Percentiles rank a stretch among this genome's conserved stretches.
phyloP scores from a whole-genome alignment of 2,113 vertebrate genomes.

The Equus przewalskii region DNA sequence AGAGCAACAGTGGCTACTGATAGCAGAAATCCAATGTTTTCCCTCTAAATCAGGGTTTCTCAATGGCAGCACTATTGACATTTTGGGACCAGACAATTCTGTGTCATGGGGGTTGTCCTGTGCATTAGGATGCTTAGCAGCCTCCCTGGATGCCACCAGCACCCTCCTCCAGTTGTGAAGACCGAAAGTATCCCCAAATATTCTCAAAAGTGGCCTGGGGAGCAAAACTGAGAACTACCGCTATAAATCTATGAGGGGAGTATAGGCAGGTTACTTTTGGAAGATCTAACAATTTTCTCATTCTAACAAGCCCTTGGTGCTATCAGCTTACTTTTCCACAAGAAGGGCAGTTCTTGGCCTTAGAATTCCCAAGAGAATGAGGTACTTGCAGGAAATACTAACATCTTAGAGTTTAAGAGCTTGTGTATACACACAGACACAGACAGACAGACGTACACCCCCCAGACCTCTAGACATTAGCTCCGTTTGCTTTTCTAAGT shows the following conservation, averaged over 20 bases:
- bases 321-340: neutral
- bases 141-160: neutral
- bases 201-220: neutral
- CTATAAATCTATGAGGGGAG: neutral
- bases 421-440: neutral
- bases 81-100: neutral
- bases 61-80: neutral
- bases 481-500: constrained; percentile 37
- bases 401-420: neutral
- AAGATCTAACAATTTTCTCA: neutral
- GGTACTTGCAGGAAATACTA: neutral
- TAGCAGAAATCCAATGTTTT: constrained; percentile 10
- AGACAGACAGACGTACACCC: neutral
- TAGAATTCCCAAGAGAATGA: neutral
- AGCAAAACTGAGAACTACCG: neutral
- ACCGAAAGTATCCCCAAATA: neutral
- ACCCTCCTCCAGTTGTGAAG: neutral
- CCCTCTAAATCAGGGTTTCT: neutral
- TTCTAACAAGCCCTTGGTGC: neutral
- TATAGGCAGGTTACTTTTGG: neutral
- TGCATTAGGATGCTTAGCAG: neutral
- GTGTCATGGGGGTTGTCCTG: neutral
- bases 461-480: neutral
- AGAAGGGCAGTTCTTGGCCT: neutral
- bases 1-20: neutral